Percentiles rank a stretch among this genome's conserved stretches.
phyloP scores from a whole-genome alignment of 2,113 vertebrate species.

The Cephalopholis sonnerati region DNA sequence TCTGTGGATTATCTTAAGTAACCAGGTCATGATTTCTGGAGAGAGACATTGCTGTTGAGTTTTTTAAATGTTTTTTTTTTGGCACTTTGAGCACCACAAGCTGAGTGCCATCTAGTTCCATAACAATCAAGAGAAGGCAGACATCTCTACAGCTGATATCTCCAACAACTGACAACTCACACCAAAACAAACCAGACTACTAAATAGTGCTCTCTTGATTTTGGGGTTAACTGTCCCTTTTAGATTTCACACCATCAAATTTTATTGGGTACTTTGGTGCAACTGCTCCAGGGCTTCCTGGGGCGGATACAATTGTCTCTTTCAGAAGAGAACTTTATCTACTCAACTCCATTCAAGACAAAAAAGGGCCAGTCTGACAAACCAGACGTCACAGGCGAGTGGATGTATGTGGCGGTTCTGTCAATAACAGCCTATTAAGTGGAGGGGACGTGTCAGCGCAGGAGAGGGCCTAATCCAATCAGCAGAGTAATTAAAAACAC shows the following conservation, averaged over 20 bases:
- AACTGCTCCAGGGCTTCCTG: not conserved
- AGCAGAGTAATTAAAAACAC: conserved; percentile 75
- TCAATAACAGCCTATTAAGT: conserved; percentile 70
- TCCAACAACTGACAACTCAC: too few relatives aligned
- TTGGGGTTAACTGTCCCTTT: not conserved
- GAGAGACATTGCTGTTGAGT: too few relatives aligned
- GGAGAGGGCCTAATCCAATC: conserved; percentile 69
- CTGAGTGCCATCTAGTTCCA: too few relatives aligned
- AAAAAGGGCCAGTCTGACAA: conserved; percentile 49
- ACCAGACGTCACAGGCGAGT: conserved; percentile 51
- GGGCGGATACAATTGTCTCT: not conserved
- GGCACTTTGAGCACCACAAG: too few relatives aligned
- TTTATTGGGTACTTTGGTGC: conserved; percentile 29
- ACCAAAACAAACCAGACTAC: too few relatives aligned
- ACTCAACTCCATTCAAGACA: conserved; percentile 34
- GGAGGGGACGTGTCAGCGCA: conserved; percentile 68
- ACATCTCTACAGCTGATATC: too few relatives aligned
- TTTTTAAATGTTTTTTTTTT: too few relatives aligned
- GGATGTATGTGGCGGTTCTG: conserved; percentile 58
- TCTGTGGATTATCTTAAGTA: too few relatives aligned
- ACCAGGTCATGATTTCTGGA: too few relatives aligned
- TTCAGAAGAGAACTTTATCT: conserved; percentile 39
- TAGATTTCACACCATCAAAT: conserved; percentile 25
- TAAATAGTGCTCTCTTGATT: too few relatives aligned
- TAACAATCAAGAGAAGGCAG: too few relatives aligned